Evolutionary conservation across 2,888 invertebrate genomes (phyloP).

Genomic region (Eristalis tenax): DNA sequence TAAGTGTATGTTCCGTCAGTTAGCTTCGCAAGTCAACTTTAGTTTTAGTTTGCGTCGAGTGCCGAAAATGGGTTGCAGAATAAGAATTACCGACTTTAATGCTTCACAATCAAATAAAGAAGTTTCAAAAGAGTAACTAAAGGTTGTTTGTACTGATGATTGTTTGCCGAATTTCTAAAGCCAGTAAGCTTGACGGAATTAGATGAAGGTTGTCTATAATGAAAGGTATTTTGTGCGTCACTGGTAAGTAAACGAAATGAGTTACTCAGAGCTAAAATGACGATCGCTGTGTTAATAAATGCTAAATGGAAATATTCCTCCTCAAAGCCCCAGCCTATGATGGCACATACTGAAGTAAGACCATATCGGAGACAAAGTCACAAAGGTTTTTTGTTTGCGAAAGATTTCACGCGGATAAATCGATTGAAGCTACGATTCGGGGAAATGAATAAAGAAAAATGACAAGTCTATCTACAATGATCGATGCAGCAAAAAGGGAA

Average conservation of each 20-base stretch:
- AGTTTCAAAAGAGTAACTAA: too few species aligned
- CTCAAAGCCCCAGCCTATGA: neutral
- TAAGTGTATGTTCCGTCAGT: neutral
- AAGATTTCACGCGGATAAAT: neutral
- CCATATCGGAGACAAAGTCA: neutral
- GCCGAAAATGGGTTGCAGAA: too few species aligned
- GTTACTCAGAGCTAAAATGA: neutral
- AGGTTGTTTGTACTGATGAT: neutral
- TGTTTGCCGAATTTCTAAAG: neutral
- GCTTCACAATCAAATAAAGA: too few species aligned
- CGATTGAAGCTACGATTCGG: neutral
- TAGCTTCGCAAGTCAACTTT: neutral
- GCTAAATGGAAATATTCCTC: neutral
- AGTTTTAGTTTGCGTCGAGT: too few species aligned
- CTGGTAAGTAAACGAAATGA: neutral
- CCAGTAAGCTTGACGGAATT: neutral
- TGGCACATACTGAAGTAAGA: neutral
- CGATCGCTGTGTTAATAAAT: neutral
- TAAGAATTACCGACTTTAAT: too few species aligned
- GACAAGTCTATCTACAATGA: too few species aligned
- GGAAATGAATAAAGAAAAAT: neutral
- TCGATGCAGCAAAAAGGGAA: too few species aligned
- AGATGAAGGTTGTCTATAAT: neutral
- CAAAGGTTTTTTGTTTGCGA: neutral
- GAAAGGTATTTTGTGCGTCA: neutral